phyloP scores from a whole-genome alignment of 2,113 vertebrate species.

The Pygoscelis antarcticus region DNA sequence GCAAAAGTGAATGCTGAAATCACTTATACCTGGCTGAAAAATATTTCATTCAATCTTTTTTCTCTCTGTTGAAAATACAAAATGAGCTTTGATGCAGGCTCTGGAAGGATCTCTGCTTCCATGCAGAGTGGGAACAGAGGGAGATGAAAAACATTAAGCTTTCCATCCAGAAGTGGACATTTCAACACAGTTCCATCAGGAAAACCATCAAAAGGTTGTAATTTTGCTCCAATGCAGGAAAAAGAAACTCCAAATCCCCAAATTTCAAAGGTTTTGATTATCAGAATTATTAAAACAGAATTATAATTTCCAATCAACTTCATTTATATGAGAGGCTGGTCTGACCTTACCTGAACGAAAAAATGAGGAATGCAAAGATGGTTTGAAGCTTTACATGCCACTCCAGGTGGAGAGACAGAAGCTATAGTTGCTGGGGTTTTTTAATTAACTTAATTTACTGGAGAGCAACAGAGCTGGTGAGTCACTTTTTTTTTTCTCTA shows the following conservation, averaged over 20 bases:
- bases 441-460: conserved; percentile 23
- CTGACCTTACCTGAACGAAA: neutral
- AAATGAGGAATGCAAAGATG: neutral
- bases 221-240: neutral
- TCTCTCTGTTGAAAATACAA: neutral
- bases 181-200: neutral
- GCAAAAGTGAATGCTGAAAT: neutral
- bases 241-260: neutral
- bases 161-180: neutral
- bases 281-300: neutral
- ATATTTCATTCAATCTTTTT: neutral
- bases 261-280: neutral
- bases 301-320: neutral
- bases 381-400: neutral
- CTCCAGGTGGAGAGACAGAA: neutral
- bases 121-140: neutral
- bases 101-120: neutral
- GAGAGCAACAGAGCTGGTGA: neutral
- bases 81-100: neutral
- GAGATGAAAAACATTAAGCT: neutral
- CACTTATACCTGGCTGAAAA: neutral
- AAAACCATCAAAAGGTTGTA: neutral
- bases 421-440: neutral
- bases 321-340: neutral
- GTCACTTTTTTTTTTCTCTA: neutral